Evolutionary conservation across 2,113 vertebrate genomes (phyloP), one percentile per base, ranked within the genome.

Genomic region (Reinhardtius hippoglossoides): DNA sequence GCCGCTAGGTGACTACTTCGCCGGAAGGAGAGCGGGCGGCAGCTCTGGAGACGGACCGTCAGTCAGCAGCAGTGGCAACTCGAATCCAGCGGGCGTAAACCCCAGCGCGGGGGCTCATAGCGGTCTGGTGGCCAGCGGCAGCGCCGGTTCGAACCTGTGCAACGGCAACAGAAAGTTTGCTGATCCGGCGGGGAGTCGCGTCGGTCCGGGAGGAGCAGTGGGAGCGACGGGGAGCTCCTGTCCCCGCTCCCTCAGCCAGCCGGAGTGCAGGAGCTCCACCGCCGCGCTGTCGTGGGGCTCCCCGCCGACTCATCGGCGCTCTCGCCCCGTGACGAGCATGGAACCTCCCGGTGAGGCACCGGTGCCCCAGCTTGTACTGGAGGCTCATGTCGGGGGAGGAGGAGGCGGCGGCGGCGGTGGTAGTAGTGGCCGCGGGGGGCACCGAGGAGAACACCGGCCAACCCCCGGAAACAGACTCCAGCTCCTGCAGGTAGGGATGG

Each of bases 401-500:
- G 61, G 89, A 79, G 64, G 82, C n/a, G 88, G 93, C 92, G 61
- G 93, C 85, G 81, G 93, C 18, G 88, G 93, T 92, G 61, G 93
- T 85, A 80, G 93, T 89, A 82, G 92, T 88, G 65, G 78, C 69
- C 4, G 72, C 74, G 10, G 58, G 58, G 42, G 95, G 95, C 59
- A 94, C 95, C 87, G 97, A 96, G 78, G 96, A 96, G 82, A 95
- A 95, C 91, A 90, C 88, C 71, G 87, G 86, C 80, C 88, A 16
- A 50, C 46, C 83, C 35, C 88, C 81, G 23, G 96, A 97, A 88
- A 96, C 96, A 9, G 97, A 97, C 91, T 96, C 95, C 93, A 97
- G 96, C 95, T 98, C 96, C 0, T 97, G 95, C 98, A 99, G 97
- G 97, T 99, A n/a, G 62, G 48, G 14, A 5, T 9, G 7, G 2